Conservation (phyloP, 2,888 invertebrate genomes). For the Hirtodrosophila trivittata region DNA sequence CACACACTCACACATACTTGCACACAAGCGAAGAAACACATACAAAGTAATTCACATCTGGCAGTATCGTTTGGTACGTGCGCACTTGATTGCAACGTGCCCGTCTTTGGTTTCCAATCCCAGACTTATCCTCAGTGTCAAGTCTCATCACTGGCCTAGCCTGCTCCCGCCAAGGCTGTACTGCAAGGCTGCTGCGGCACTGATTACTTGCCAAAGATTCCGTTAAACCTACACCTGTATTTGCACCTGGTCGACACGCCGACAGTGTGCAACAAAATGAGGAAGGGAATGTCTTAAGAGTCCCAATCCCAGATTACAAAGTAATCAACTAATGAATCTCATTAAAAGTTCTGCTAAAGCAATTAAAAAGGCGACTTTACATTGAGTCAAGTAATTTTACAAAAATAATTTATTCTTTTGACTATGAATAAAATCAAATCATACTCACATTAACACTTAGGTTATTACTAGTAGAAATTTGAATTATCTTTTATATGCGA, state of each 20-base stretch:
- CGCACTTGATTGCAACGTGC: constrained; percentile 49
- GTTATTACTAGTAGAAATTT: too few species aligned
- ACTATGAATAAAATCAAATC: too few species aligned
- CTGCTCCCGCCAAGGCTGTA: constrained; percentile 34
- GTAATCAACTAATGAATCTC: too few species aligned
- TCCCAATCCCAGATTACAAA: too few species aligned
- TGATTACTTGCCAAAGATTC: constrained; percentile 45
- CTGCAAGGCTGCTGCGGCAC: constrained; percentile 31
- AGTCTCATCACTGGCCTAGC: constrained; percentile 16
- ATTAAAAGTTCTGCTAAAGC: too few species aligned
- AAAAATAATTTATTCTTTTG: too few species aligned
- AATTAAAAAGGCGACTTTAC: too few species aligned
- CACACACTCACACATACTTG: neutral
- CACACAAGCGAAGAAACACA: neutral
- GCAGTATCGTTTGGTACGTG: constrained; percentile 39
- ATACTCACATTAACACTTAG: too few species aligned
- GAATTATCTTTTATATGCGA: too few species aligned
- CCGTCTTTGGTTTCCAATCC: constrained; percentile 13
- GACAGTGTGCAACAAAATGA: constrained; percentile 14
- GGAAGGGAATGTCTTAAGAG: too few species aligned
- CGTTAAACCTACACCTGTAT: constrained; percentile 53
- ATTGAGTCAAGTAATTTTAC: too few species aligned
- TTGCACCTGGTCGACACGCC: constrained; percentile 28
- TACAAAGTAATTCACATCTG: neutral
- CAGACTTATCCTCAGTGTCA: neutral